Base-by-base conservation (phyloP, 2,797 vertebrate genomes). In the Sandelia bainsii region DNA sequence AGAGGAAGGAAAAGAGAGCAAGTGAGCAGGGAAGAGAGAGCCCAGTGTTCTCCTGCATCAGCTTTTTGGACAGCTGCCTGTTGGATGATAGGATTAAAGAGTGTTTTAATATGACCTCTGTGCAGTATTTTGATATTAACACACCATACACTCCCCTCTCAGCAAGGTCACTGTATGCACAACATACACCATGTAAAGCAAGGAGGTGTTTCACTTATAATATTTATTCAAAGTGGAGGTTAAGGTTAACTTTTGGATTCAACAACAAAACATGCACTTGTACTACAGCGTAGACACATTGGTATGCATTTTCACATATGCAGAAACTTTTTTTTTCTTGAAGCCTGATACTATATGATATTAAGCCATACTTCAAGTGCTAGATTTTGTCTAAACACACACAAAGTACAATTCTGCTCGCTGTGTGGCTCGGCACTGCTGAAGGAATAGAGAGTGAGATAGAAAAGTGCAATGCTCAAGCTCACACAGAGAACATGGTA, bases 81-180 rank as follows among this genome's bases (percentile, higher is more conserved):
- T 78, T 49, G 75, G 81, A 77, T 88, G 82, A 93, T 87, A 62
- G 85, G 89, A 93, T 92, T 91, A 91, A 87, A 85, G 74, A 84
- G 76, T 77, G 57, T 89, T 91, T 91, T 87, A 87, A 88, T 72
- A 20, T 72, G 88, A 92, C 90, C 90, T 80, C 63, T 54, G 64
- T 25, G 64, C 66, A 81, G 23, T 66, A 11, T 77, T 85, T 82
- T 79, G 69, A 85, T 90, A 81, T 90, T 85, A 91, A 83, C 85
- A 85, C 48, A n/a, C 56, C 40, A 32, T 57, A 23, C 60, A 25
- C 62, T 76, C 53, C 69, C 59, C 74, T 69, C 39, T 16, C 66
- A 72, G 75, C 73, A 69, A 87, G 89, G 90, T 90, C 85, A 84
- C 62, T 57, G 22, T 25, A 48, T 60, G 80, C 66, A 80, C 75